Percentiles rank a stretch among this genome's conserved stretches.
Evolutionary conservation across 2,113 vertebrate species (phyloP).

Genomic region (Xenopus laevis): DNA sequence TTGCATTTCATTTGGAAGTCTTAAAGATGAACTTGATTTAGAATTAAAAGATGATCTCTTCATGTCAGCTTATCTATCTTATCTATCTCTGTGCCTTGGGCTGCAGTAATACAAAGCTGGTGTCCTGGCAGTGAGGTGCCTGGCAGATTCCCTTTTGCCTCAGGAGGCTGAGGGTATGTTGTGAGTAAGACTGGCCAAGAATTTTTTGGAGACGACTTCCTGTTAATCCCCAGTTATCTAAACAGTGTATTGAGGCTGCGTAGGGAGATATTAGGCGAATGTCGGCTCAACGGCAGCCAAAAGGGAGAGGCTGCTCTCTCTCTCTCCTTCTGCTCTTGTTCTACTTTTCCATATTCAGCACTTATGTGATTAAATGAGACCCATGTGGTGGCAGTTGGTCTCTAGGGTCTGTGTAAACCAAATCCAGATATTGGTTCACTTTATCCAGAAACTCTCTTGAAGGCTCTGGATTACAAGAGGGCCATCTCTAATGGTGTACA

Average conservation of each 20-base stretch:
- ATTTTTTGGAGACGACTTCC: constrained; percentile 40
- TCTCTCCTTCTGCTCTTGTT: constrained; percentile 30
- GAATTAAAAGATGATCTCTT: constrained; percentile 4
- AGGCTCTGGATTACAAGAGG: too few species aligned
- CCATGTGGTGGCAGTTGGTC: too few species aligned
- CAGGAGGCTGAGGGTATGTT: constrained; percentile 27
- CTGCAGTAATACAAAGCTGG: not conserved
- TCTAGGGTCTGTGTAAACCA: too few species aligned
- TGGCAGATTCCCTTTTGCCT: constrained; percentile 31
- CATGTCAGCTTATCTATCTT: not conserved
- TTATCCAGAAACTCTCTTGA: too few species aligned
- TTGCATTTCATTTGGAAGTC: constrained; percentile 13
- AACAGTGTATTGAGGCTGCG: constrained; percentile 31
- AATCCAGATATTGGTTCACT: too few species aligned
- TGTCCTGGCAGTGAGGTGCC: constrained; percentile 7
- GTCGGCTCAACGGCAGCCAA: constrained; percentile 39
- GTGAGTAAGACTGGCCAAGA: constrained; percentile 32
- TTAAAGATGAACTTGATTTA: not conserved
- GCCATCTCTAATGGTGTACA: too few species aligned
- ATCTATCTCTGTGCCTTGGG: not conserved
- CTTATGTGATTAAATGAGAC: too few species aligned
- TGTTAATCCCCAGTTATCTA: constrained; percentile 44
- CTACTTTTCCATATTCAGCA: not conserved
- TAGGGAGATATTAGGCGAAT: constrained; percentile 41
- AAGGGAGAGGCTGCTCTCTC: constrained; percentile 31